Evolutionary conservation across 2,888 invertebrate species (phyloP), one percentile per base, ranked within the genome.

Genomic region (Antitype chi): DNA sequence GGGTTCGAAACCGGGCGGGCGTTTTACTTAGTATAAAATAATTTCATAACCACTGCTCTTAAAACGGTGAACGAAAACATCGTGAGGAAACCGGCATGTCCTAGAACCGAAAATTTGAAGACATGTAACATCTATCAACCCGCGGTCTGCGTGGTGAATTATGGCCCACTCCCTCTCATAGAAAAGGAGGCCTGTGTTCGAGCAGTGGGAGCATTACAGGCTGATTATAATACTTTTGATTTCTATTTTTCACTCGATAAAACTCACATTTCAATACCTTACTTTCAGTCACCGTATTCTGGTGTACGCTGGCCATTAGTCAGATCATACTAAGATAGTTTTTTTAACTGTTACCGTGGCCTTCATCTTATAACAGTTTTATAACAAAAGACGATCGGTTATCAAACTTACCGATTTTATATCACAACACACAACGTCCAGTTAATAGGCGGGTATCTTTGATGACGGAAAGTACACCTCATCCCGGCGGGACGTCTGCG

Each of bases 391-490:
- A 52, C 8, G 20, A 20, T 62, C 15, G 6, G 1, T 38, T 62
- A 25, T 38, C 1, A 64, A 79, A 59, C 28, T 53, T 23, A 59
- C 32, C 1, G 13, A 32, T 74, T 62, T 32, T 52, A 57, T 52
- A 52, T 23, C 23, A 9, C 15, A 53, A 47, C 20, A 57, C 53
- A 62, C 67, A 73, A 43, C 15, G 20, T 15, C 1, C 68, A 70
- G 43, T 66, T 82, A 74, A 47, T 28, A 57, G 28, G 7, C 64
- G 4, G 0, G 23, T 67, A 63, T 73, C 20, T 52, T 52, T 52
- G 49, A 80, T 60, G 32, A 74, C 47, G 25, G 67, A 32, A 49
- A 72, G 53, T 62, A 63, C 55, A 63, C 53, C 23, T 47, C 17
- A 38, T 70, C 57, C 62, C 53, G 7, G 7, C 23, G 72, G 79